These are phyloP conservation scores for Drosophila busckii DNA, from an alignment of 1,140 invertebrate species.

Conservation along the genomic window DNA sequence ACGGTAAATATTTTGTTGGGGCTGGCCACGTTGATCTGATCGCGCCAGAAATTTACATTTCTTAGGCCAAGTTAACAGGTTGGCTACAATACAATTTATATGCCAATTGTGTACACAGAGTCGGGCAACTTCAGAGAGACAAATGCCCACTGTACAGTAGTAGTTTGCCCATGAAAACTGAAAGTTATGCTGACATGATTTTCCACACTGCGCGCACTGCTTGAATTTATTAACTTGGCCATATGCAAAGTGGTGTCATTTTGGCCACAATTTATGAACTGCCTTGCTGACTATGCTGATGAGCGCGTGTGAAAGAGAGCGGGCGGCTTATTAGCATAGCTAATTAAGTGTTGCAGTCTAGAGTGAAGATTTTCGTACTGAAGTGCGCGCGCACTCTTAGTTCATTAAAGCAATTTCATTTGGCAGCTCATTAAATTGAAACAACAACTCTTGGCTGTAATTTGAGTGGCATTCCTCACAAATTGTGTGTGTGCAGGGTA, in stretches of 20 bases:
- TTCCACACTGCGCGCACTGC: slow-evolving; percentile 30
- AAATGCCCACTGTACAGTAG: too few relatives aligned
- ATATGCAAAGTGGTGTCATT: slow-evolving; percentile 24
- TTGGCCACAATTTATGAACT: slow-evolving; percentile 60
- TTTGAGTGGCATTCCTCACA: too few relatives aligned
- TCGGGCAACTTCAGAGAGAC: slow-evolving; percentile 49
- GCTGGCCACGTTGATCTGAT: too few relatives aligned
- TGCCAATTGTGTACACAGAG: slow-evolving; percentile 54
- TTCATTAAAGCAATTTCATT: too few relatives aligned
- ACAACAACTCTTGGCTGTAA: too few relatives aligned
- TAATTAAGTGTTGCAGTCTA: slow-evolving; percentile 64
- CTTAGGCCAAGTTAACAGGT: slow-evolving; percentile 30
- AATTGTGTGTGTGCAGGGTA: too few relatives aligned
- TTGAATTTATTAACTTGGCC: slow-evolving; percentile 56
- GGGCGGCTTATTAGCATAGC: slow-evolving; percentile 55
- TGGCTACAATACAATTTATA: slow-evolving; percentile 50
- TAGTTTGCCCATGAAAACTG: slow-evolving; percentile 65
- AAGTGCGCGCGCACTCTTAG: too few relatives aligned
- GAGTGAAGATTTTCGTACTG: too few relatives aligned
- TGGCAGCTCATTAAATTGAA: too few relatives aligned
- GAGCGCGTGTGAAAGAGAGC: slow-evolving; percentile 12
- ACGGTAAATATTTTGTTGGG: too few relatives aligned
- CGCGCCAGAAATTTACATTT: slow-evolving; percentile 27
- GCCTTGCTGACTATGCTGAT: slow-evolving; percentile 45
- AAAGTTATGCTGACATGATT: slow-evolving; percentile 64